Conservation (phyloP, 23 tunicate genomes). For the Trididemnum nubilum region DNA sequence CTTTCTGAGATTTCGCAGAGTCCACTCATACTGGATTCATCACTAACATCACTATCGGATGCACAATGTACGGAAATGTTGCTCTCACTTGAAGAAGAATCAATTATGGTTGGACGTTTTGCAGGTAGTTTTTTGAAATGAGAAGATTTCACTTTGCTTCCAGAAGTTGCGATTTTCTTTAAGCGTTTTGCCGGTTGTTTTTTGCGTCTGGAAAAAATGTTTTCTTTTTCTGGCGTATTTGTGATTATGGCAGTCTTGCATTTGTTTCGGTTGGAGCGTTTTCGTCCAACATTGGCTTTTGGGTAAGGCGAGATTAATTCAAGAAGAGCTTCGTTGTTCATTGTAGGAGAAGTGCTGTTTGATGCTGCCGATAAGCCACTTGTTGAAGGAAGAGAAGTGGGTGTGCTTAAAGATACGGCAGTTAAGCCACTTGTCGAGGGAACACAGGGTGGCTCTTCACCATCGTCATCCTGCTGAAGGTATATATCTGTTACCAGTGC, state of each 20-base stretch:
- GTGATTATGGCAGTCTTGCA: conserved; percentile 2
- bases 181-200: neutral
- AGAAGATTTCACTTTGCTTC: too few species aligned
- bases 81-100: conserved; percentile 18
- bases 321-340: neutral
- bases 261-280: conserved; percentile 18
- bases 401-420: neutral
- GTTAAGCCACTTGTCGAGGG: conserved; percentile 10
- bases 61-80: neutral
- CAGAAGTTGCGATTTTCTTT: neutral
- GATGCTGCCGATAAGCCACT: neutral
- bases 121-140: neutral
- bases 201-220: conserved; percentile 2
- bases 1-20: conserved; percentile 4
- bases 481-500: conserved; percentile 16
- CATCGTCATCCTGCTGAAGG: neutral
- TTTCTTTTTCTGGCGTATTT: conserved; percentile 13
- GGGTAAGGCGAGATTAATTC: conserved; percentile 1
- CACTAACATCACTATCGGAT: neutral
- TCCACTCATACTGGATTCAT: conserved; percentile 12
- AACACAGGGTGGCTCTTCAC: conserved; percentile 5
- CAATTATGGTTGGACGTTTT: conserved; percentile 10
- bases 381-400: neutral
- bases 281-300: conserved; percentile 11
- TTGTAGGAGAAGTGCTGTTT: too few species aligned